Evolutionary conservation across 1,140 invertebrate genomes (phyloP), one percentile per base, ranked within the genome.

Genomic region (Catajapyx aquilonaris): DNA sequence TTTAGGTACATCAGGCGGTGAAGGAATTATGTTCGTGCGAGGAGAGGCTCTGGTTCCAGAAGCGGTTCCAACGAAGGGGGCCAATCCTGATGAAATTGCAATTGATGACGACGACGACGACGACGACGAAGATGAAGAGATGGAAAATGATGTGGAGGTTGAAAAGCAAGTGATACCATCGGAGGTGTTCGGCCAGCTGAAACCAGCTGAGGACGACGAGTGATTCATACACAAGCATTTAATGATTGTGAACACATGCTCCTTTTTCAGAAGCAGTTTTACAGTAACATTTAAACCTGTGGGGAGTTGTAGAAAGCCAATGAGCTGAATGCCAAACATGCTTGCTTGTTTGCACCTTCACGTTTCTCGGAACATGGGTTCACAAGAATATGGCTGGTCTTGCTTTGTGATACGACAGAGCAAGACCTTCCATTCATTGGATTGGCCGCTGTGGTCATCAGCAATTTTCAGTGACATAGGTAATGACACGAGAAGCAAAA

Each of bases 21-120:
- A 74, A 49, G n/a, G n/a, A n/a, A 85, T 87, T 47, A 64, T 76
- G 55, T 87, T 86, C 64, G 76, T 86, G 25, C 66, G 79, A 44
- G 85, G 85, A 42, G 78, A 76, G 57, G 87, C 76, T n/a, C 78
- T 76, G 60, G 76, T 77, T 19, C 63, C 70, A 37, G 64, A 65
- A 20, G 70, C 64, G 37, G 62, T 69, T 44, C 67, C 72, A 46
- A 61, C 59, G 2, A 58, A 63, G 44, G 72, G 85, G 1, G 64
- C 72, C 22, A 94, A 95, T 71, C 88, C 88, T 13, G 88, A 93
- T 61, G 87, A 94, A 61, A 93, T 95, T 53, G 68, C 88, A 51
- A 79, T 94, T 52, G 81, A 77, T 51, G 71, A 74, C 52, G 81
- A 85, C 41, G 61, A 62, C 38, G 73, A 80, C 28, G 73, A 73